Evolutionary conservation across 2,888 invertebrate genomes (phyloP), one percentile per base, ranked within the genome.

Genomic region (Dysmachus trigonus): DNA sequence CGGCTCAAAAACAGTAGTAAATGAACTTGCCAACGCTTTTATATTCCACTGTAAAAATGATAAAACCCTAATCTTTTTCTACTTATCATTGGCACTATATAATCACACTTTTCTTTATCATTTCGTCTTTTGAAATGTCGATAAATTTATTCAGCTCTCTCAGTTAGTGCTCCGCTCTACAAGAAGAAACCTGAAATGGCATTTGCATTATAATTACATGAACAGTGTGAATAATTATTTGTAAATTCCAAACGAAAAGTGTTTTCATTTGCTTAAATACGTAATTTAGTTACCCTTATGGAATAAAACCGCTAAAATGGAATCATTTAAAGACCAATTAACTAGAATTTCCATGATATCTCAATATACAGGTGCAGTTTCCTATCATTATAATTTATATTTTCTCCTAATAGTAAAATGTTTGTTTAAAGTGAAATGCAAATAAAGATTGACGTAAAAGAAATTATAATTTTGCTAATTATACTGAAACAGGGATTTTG

Each of bases 1-100:
- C 8, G 7, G 5, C 7, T 8, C 35, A 35, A 4, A 41, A 2
- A 13, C 38, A 13, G 10, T 41, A 13, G 13, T 47, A 27, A 62
- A 27, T 15, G 38, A 27, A 62, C 6, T 27, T 62, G 7, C 62
- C 18, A 27, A 62, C 62, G 13, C 18, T 77, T 41, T 77, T 22
- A 5, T 22, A 47, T 18, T 47, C n/a, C n/a, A 77, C 77, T 41
- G 77, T 47, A 77, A 41, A 77, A 47, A 47, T 30, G 77, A 77
- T 77, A 77, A 77, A 41, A 35, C n/a, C 30, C 27, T 77, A 77
- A 62, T 77, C 77, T 77, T 47, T 77, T 74, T 62, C 47, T 77
- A 27, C 13, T 77, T 47, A 47, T 77, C 47, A 77, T 47, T 13
- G 77, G 47, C 38, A 77, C 41, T 8, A 30, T 41, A 22, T 76